phyloP scores from a whole-genome alignment of 2,797 vertebrate genomes.

The Eospalax fontanierii region DNA sequence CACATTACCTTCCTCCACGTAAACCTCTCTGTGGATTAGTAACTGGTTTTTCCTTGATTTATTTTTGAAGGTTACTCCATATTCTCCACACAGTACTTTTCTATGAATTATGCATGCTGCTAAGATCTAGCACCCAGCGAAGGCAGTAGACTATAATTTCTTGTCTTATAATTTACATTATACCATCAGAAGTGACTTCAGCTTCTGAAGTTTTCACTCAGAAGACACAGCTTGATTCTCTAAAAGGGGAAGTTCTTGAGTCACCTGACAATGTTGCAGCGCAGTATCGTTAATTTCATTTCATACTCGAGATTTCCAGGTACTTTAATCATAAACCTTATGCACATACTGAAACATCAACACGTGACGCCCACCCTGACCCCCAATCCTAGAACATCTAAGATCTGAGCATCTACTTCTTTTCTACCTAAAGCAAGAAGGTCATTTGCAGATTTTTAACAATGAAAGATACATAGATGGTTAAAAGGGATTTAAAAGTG shows the following conservation, averaged over 20 bases:
- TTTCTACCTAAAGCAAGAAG: slow-evolving; percentile 25
- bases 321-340: slow-evolving; percentile 51
- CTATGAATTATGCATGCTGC: slow-evolving; percentile 83
- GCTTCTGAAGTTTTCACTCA: slow-evolving; percentile 72
- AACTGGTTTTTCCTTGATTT: slow-evolving; percentile 81
- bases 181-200: slow-evolving; percentile 72
- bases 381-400: too few relatives aligned
- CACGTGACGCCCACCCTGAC: not conserved
- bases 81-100: slow-evolving; percentile 72
- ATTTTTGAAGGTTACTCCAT: slow-evolving; percentile 85
- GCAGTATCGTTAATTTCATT: slow-evolving; percentile 43
- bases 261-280: not conserved
- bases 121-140: slow-evolving; percentile 77
- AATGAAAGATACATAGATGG: not conserved
- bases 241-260: slow-evolving; percentile 8
- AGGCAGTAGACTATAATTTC: slow-evolving; percentile 73
- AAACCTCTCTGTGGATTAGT: slow-evolving; percentile 80
- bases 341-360: not conserved
- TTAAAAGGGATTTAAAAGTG: not conserved
- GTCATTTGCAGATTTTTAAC: not conserved
- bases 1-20: slow-evolving; percentile 82
- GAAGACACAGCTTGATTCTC: slow-evolving; percentile 65
- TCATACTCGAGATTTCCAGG: slow-evolving; percentile 9
- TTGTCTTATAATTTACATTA: slow-evolving; percentile 81
- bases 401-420: not conserved